These are phyloP conservation scores for Conger conger DNA, from an alignment of 2,113 vertebrate genomes.

Conservation along the genomic window DNA sequence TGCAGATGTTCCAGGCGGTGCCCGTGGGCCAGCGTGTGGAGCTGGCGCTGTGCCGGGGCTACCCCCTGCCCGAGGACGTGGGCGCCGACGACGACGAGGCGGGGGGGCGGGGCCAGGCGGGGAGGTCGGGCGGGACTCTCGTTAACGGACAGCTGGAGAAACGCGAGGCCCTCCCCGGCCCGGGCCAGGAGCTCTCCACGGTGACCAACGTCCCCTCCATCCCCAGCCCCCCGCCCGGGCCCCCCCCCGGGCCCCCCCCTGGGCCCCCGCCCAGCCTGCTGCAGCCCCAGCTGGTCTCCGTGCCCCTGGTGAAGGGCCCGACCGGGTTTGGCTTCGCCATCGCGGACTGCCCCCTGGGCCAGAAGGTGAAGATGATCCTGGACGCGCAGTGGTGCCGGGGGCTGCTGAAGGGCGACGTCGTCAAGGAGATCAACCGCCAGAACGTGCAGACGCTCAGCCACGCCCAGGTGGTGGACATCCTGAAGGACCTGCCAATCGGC, in stretches of 20 bases:
- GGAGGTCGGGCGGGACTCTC: constrained; percentile 77
- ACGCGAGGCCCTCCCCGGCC: constrained; percentile 55
- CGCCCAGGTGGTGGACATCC: constrained; percentile 94
- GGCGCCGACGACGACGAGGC: constrained; percentile 67
- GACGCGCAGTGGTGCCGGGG: constrained; percentile 97
- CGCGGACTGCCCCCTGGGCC: constrained; percentile 89
- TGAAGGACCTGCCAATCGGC: constrained; percentile 92
- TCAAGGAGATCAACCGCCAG: constrained; percentile 94
- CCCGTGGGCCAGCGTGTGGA: constrained; percentile 90
- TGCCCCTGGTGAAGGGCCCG: constrained; percentile 88
- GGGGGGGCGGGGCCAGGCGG: constrained; percentile 60
- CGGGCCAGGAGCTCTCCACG: constrained; percentile 75
- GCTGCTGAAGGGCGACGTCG: constrained; percentile 91
- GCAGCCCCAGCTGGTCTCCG: constrained; percentile 88
- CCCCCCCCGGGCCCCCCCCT: constrained; percentile 75
- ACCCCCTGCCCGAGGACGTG: constrained; percentile 88
- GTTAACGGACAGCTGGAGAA: constrained; percentile 68
- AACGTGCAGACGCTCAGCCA: constrained; percentile 92
- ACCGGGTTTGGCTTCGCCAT: constrained; percentile 97
- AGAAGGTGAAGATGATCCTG: constrained; percentile 98
- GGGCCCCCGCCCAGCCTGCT: constrained; percentile 78
- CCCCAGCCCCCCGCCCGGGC: constrained; percentile 66
- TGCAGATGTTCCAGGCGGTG: constrained; percentile 96
- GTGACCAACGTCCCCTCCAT: constrained; percentile 67
- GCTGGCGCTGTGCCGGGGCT: constrained; percentile 92